phyloP scores from a whole-genome alignment of 2,797 vertebrate species.

The Adrianichthys oophorus region DNA sequence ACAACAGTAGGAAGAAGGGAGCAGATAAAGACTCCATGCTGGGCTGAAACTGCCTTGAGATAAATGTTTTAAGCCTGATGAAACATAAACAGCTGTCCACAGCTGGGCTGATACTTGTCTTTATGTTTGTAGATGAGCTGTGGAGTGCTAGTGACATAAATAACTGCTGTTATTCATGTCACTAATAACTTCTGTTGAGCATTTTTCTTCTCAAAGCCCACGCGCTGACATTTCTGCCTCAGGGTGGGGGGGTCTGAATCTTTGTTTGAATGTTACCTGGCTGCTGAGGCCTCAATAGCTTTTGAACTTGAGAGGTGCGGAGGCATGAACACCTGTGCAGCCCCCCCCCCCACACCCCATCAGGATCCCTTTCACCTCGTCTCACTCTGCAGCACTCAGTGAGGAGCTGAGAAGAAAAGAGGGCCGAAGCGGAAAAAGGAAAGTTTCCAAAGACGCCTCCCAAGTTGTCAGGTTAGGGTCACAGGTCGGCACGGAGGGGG shows the following conservation, averaged over 20 bases:
- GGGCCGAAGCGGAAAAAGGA: constrained; percentile 52
- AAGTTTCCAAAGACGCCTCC: constrained; percentile 70
- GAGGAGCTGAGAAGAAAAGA: constrained; percentile 67
- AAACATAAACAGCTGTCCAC: no score
- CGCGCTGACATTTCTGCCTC: constrained; percentile 50
- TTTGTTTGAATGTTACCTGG: constrained; percentile 73
- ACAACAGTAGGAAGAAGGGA: constrained; percentile 24
- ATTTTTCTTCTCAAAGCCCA: constrained; percentile 25
- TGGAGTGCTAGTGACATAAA: background rate
- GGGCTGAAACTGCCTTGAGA: constrained; percentile 47
- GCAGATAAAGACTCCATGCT: constrained; percentile 46
- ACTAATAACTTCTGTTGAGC: constrained; percentile 18
- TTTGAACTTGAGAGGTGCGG: constrained; percentile 82
- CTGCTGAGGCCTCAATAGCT: constrained; percentile 72
- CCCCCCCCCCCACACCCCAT: constrained; percentile 16
- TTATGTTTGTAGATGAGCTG: background rate
- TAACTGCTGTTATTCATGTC: no score
- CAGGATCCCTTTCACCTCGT: constrained; percentile 73
- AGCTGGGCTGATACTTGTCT: no score
- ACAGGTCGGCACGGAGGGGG: constrained; percentile 66
- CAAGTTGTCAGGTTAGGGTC: constrained; percentile 73
- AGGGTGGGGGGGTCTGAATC: constrained; percentile 55
- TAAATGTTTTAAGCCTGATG: constrained; percentile 27
- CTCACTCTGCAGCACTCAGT: constrained; percentile 69
- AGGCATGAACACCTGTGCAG: constrained; percentile 79